A percentile compares a stretch with the other conserved stretches of the same genome.
Conservation (phyloP, 2,888 invertebrate species). For the Tetranychus truncatus region DNA sequence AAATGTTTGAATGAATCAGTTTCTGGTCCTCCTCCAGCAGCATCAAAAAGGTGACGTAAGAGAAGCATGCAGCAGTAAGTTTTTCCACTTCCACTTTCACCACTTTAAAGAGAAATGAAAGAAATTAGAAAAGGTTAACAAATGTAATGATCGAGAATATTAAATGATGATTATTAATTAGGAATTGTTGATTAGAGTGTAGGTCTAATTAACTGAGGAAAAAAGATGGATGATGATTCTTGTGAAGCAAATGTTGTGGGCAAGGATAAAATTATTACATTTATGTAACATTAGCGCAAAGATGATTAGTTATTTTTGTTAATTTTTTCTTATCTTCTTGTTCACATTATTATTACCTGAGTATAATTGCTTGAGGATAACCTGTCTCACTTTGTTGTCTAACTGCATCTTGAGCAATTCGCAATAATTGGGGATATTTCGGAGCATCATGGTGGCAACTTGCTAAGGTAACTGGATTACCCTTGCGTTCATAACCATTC, state of each 20-base stretch:
- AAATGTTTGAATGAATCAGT: conserved; percentile 90
- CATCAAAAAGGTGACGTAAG: conserved; percentile 71
- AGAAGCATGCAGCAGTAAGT: conserved; percentile 79
- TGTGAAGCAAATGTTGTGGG: no score
- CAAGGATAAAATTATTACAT: no score
- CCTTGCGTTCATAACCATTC: conserved; percentile 69
- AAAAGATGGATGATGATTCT: no score
- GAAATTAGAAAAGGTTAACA: background rate
- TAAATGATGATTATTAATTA: background rate
- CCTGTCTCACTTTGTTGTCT: conserved; percentile 84
- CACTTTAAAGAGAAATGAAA: conserved; percentile 31
- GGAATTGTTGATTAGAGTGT: background rate
- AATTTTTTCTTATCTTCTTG: background rate
- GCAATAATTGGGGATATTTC: conserved; percentile 54
- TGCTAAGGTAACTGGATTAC: conserved; percentile 67
- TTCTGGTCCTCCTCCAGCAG: conserved; percentile 81
- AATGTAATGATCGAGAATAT: background rate
- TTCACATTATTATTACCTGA: conserved; percentile 42
- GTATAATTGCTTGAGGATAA: conserved; percentile 81
- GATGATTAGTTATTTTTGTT: background rate
- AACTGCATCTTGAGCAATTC: conserved; percentile 75
- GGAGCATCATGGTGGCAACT: conserved; percentile 50
- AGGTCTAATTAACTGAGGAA: background rate
- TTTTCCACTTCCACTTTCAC: conserved; percentile 79
- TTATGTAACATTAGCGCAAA: no score